These are phyloP conservation scores for Sebastes paucispinis DNA, from an alignment of 2,797 vertebrate genomes.

Conservation along the genomic window DNA sequence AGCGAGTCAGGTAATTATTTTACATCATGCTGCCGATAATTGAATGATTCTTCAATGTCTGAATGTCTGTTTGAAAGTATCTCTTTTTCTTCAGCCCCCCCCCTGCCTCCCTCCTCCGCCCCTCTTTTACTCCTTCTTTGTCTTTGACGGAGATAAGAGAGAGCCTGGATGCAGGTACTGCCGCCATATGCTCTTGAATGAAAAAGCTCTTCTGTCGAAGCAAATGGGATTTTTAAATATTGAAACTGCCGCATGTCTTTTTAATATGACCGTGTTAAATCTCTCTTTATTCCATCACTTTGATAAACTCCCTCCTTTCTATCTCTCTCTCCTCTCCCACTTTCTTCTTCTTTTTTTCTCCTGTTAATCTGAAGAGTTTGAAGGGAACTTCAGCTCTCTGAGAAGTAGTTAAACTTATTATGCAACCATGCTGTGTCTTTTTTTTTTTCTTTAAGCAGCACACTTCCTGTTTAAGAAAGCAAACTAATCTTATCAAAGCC, in stretches of 20 bases:
- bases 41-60: slow-evolving; percentile 95
- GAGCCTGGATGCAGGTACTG: slow-evolving; percentile 79
- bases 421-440: slow-evolving; percentile 64
- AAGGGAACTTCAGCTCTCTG: slow-evolving; percentile 72
- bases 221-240: slow-evolving; percentile 86
- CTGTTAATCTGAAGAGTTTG: slow-evolving; percentile 60
- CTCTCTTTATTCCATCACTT: slow-evolving; percentile 82
- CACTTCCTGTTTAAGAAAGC: slow-evolving; percentile 86
- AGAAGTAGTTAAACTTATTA: slow-evolving; percentile 72
- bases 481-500: slow-evolving; percentile 84
- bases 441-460: slow-evolving; percentile 64
- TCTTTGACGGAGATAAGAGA: slow-evolving; percentile 87
- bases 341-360: neutral
- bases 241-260: slow-evolving; percentile 82
- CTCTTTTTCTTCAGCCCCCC: slow-evolving; percentile 72
- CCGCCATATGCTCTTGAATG: slow-evolving; percentile 83
- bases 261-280: slow-evolving; percentile 82
- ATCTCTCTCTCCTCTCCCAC: slow-evolving; percentile 37
- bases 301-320: slow-evolving; percentile 74
- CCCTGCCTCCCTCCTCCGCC: slow-evolving; percentile 56
- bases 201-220: slow-evolving; percentile 80
- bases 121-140: slow-evolving; percentile 76
- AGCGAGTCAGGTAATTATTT: slow-evolving; percentile 98
- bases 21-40: slow-evolving; percentile 99
- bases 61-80: slow-evolving; percentile 94